Percentiles rank a stretch among this genome's conserved stretches.
phyloP scores from a whole-genome alignment of 2,797 vertebrate genomes.

The Sebastes nivosus region DNA sequence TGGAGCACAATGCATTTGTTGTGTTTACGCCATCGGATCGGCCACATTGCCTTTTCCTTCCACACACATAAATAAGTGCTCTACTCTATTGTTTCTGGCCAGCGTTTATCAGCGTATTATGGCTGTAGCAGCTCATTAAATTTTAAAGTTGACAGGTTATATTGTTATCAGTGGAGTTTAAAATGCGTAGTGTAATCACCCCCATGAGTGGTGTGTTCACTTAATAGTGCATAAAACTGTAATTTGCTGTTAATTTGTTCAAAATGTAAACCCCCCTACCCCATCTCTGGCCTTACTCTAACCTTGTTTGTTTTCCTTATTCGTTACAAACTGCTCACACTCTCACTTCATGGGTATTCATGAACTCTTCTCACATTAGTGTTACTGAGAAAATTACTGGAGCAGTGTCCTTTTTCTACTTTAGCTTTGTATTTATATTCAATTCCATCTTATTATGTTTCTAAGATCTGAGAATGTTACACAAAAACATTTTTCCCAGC shows the following conservation, averaged over 20 bases:
- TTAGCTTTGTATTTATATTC: background rate
- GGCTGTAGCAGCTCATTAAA: conserved; percentile 58
- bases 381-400: background rate
- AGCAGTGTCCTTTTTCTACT: background rate
- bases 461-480: background rate
- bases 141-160: conserved; percentile 70
- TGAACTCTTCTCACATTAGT: conserved; percentile 10
- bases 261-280: background rate
- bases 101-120: conserved; percentile 25
- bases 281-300: conserved; percentile 17
- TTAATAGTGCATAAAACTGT: conserved; percentile 46
- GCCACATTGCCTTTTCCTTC: conserved; percentile 12
- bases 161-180: conserved; percentile 69
- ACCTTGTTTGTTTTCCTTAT: conserved; percentile 51
- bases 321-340: conserved; percentile 26
- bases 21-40: conserved; percentile 55
- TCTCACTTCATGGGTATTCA: conserved; percentile 45
- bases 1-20: conserved; percentile 55
- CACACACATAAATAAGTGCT: conserved; percentile 23
- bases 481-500: background rate
- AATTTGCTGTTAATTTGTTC: conserved; percentile 55
- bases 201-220: conserved; percentile 34
- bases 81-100: conserved; percentile 30
- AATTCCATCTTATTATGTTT: background rate
- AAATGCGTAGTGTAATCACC: conserved; percentile 36